Conservation (phyloP, 2,888 invertebrate genomes). For the Phalera bucephala region DNA sequence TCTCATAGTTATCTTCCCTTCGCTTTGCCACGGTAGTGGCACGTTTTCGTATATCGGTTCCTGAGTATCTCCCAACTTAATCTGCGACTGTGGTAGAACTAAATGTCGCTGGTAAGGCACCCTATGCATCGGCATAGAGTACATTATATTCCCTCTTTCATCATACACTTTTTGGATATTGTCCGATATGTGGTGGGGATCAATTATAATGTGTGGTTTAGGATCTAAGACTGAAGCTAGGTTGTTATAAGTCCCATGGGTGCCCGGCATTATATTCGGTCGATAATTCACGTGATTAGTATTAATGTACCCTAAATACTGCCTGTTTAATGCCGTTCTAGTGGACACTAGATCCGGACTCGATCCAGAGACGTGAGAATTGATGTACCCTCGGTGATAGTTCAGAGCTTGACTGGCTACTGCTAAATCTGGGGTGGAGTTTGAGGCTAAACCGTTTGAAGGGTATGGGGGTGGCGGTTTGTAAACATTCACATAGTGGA, state of each 20-base stretch:
- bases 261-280: constrained; percentile 60
- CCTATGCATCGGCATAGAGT: constrained; percentile 83
- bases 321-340: constrained; percentile 83
- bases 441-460: constrained; percentile 88
- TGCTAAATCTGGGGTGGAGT: constrained; percentile 93
- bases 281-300: constrained; percentile 62
- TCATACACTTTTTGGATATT: constrained; percentile 85
- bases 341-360: constrained; percentile 91
- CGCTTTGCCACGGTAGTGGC: constrained; percentile 86
- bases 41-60: constrained; percentile 94
- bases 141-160: constrained; percentile 85
- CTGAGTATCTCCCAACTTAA: constrained; percentile 66
- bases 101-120: constrained; percentile 71
- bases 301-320: constrained; percentile 66
- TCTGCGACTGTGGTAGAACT: constrained; percentile 76
- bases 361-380: constrained; percentile 87
- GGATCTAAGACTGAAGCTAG: constrained; percentile 84
- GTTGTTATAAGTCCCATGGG: constrained; percentile 89
- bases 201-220: constrained; percentile 79
- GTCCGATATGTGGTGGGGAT: constrained; percentile 82
- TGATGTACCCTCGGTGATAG: constrained; percentile 72
- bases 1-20: constrained; percentile 52
- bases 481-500: constrained; percentile 86
- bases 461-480: constrained; percentile 95
- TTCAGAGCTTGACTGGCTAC: constrained; percentile 85